phyloP scores from a whole-genome alignment of 2,797 vertebrate genomes.

The Rhinogobio ventralis region DNA sequence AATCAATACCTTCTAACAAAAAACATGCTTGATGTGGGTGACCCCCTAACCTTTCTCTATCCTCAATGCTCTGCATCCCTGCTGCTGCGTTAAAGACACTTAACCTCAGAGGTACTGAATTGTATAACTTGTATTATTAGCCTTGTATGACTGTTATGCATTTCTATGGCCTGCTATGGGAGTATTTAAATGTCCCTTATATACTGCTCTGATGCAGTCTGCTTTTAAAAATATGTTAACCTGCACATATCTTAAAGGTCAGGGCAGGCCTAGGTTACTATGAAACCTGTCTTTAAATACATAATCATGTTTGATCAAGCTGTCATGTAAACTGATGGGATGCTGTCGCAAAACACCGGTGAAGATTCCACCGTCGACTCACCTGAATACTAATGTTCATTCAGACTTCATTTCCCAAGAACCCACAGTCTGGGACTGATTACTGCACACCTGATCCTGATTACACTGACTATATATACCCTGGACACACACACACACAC shows the following conservation, averaged over 20 bases:
- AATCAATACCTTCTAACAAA: background rate
- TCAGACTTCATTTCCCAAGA: too few relatives aligned
- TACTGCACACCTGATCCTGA: too few relatives aligned
- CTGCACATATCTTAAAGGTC: constrained; percentile 11
- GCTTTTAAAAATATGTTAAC: background rate
- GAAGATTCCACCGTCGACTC: too few relatives aligned
- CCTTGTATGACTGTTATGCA: background rate
- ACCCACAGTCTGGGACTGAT: too few relatives aligned
- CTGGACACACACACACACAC: too few relatives aligned
- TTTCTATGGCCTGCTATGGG: background rate
- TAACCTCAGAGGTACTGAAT: background rate
- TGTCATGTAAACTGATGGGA: background rate
- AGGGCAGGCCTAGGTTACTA: constrained; percentile 1
- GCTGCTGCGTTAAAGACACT: background rate
- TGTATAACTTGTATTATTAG: background rate
- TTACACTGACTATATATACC: too few relatives aligned
- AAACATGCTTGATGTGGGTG: background rate
- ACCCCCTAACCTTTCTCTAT: background rate
- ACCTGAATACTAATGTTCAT: too few relatives aligned
- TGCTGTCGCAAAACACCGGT: too few relatives aligned
- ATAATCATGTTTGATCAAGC: background rate
- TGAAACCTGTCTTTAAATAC: background rate
- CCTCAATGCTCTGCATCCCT: too few relatives aligned
- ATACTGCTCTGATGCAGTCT: background rate
- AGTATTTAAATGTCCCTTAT: background rate